Base-by-base conservation (phyloP, 2,888 invertebrate genomes). In the Hydropsyche betteni region DNA sequence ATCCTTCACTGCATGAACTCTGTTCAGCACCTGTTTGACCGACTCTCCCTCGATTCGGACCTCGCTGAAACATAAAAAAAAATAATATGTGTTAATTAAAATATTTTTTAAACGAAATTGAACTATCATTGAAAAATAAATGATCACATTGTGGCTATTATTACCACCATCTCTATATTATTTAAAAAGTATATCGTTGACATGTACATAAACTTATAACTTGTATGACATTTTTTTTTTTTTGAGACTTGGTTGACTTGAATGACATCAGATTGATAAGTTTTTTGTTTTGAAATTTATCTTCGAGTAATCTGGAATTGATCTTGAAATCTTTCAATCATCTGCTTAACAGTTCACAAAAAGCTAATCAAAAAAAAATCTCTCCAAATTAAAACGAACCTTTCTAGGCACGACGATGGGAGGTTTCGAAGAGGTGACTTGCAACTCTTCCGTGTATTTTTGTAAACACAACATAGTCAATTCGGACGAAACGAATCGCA, bases 1-100 rank as follows among this genome's bases (percentile, higher is more conserved):
- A 93, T 80, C 92, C 92, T 85, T 93, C 92, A 86, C 93, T 93
- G 85, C 91, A 91, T 34, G 91, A 89, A 76, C 89, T 89, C 83
- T 88, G 88, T 77, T 88, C 77, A 6, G 77, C 73, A 12, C 68
- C 76, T 6, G 69, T 34, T 44, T 69, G 74, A 58, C 36, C 68
- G 53, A 24, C 55, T 51, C 71, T 61, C 14, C 70, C 55, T 71
- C 75, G 50, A 8, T 72, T 64, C 5, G 36, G 51, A 8, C 75
- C 68, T 74, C 74, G n/a, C 74, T 74, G 74, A 64, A 74, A 74
- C 24, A 74, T 36, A 58, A 12, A 38, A 72, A n/a, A 72, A 12
- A 69, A 14, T 10, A 50, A 10, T 36, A 72, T 6, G 6, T 53
- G 6, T 53, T 53, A 53, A 53, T 6, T 53, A 10, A 53, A 53